These are phyloP conservation scores for Palythoa heliodiscus DNA, from an alignment of 92 coral and sea anemone genomes.

Conservation along the genomic window DNA sequence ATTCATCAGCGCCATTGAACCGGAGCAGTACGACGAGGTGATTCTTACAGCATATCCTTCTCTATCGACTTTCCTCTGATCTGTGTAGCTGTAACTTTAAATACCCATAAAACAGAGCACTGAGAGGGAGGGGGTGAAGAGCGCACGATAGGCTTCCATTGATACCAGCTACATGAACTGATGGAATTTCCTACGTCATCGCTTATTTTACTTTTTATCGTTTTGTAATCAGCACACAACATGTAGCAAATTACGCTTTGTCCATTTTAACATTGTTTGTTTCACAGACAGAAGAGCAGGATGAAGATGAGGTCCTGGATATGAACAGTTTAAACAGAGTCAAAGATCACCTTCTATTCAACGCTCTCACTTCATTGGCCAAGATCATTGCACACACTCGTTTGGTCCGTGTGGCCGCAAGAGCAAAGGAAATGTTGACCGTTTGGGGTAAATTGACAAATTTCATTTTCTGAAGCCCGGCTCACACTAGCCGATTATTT, in stretches of 20 bases:
- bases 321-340: slow-evolving; percentile 52
- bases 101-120: too few relatives aligned
- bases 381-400: slow-evolving; percentile 72
- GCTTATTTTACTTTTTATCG: too few relatives aligned
- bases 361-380: slow-evolving; percentile 82
- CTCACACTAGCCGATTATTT: too few relatives aligned
- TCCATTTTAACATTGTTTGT: neutral
- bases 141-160: too few relatives aligned
- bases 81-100: too few relatives aligned
- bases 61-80: too few relatives aligned
- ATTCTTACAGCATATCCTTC: neutral
- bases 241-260: too few relatives aligned
- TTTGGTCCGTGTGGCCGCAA: slow-evolving; percentile 57
- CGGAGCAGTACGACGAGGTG: slow-evolving; percentile 75
- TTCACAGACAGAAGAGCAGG: slow-evolving; percentile 47
- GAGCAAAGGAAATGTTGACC: slow-evolving; percentile 60
- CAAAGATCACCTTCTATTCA: slow-evolving; percentile 87
- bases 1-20: slow-evolving; percentile 60
- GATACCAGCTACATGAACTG: too few relatives aligned
- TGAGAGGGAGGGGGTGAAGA: too few relatives aligned
- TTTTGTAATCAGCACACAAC: too few relatives aligned
- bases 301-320: slow-evolving; percentile 37
- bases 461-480: neutral
- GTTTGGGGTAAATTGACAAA: slow-evolving; percentile 75
- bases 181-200: too few relatives aligned